Evolutionary conservation across 1,140 invertebrate species (phyloP).

Genomic region (Drosophila chauvacae): DNA sequence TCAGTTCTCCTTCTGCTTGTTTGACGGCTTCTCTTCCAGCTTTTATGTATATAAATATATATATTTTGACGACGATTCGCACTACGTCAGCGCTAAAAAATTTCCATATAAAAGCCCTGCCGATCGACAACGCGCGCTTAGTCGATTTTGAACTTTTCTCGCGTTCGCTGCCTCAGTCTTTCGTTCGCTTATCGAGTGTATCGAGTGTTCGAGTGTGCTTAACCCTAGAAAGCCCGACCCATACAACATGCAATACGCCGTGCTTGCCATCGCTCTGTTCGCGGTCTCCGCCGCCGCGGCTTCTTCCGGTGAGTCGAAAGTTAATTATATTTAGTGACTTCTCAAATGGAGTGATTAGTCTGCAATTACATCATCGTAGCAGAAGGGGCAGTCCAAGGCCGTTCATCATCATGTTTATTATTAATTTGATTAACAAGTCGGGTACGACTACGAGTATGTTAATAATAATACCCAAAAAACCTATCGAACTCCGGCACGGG

Average conservation of each 20-base stretch:
- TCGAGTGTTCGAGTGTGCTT: slow-evolving; percentile 2
- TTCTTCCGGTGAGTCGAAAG: slow-evolving; percentile 65
- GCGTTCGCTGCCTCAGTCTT: slow-evolving; percentile 48
- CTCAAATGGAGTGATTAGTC: slow-evolving; percentile 3
- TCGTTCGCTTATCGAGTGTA: slow-evolving; percentile 35
- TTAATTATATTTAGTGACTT: slow-evolving; percentile 8
- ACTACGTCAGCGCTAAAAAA: slow-evolving; percentile 68
- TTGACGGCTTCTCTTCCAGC: slow-evolving; percentile 53
- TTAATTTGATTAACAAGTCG: slow-evolving; percentile 49
- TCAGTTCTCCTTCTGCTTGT: slow-evolving; percentile 33
- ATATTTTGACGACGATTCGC: slow-evolving; percentile 51
- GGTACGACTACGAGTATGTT: slow-evolving; percentile 27
- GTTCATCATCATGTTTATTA: slow-evolving; percentile 26
- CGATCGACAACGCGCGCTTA: slow-evolving; percentile 54
- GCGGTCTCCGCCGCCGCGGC: slow-evolving; percentile 48
- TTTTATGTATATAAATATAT: background rate
- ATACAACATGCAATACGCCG: slow-evolving; percentile 61
- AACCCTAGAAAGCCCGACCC: background rate
- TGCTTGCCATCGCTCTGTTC: slow-evolving; percentile 60
- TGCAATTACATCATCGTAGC: slow-evolving; percentile 49
- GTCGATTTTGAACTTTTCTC: slow-evolving; percentile 64
- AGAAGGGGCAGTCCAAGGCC: background rate
- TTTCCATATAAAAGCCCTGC: slow-evolving; percentile 74
- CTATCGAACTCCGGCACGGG: slow-evolving; percentile 18
- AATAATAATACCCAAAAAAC: slow-evolving; percentile 35